Base-by-base conservation (phyloP, 2,888 invertebrate genomes). In the Melinaea marsaeus region DNA sequence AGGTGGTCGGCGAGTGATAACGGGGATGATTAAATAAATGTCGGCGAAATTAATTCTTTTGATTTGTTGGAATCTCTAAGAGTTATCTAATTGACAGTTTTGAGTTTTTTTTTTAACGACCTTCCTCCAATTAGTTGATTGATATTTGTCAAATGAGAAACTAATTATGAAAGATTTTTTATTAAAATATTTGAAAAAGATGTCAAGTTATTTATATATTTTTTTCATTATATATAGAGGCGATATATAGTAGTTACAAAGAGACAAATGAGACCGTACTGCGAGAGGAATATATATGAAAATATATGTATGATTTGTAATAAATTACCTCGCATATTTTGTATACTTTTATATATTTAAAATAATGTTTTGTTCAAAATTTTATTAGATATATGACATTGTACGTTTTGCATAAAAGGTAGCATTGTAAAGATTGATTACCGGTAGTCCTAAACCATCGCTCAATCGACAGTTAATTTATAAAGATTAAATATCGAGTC, bases 21-120 rank as follows among this genome's bases (percentile, higher is more conserved):
- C 22, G n/a, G 60, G 32, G 34, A 35, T 55, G 35, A 56, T 34
- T 46, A 13, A 48, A 48, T 48, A 22, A 48, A 13, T 46, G 55
- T 35, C 47, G 34, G 35, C 22, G 34, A 37, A 13, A 37, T 56
- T 61, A 56, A 61, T 56, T 48, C 37, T 13, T 56, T 61, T 56
- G 48, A 61, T 56, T 61, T 56, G 35, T 35, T 11, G 7, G 37
- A 37, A 2, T 42, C 32, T 51, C 32, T 32, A 7, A 3, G 32
- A 11, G 6, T n/a, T n/a, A 13, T 13, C 48, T 48, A 48, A 48
- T 48, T 48, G 48, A 48, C 48, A 48, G 48, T 4, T 13, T 48
- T 22, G 22, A 22, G 22, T 1, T 22, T 48, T n/a, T 48, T 48
- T 48, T 48, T 22, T 48, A 48, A 22, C 48, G 22, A n/a, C 22